Evolutionary conservation across 1,140 invertebrate species (phyloP), one percentile per base, ranked within the genome.

Genomic region (Ephestia elutella): DNA sequence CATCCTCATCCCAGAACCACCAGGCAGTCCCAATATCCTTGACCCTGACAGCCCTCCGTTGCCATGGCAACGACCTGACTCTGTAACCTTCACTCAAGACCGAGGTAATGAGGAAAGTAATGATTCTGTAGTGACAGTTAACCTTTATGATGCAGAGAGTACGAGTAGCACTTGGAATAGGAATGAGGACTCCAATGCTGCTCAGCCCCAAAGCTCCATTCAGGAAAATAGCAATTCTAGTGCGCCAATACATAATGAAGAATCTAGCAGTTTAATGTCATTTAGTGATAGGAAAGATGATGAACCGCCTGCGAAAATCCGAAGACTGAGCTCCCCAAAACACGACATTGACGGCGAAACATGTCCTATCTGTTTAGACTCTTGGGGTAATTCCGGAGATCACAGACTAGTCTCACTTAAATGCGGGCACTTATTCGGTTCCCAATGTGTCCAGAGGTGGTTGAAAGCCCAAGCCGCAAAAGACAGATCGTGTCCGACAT

Each of bases 361-460:
- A 0, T 98, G 97, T 71, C 91, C 95, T 0, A 97, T 98, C 65
- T 98, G 97, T 73, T 90, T 97, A 67, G 96, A 97, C 38, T 81
- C 90, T 10, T 98, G 95, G 94, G 95, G 93, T 1, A 96, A 93
- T 73, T 92, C 92, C n/a, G 96, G 96, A 0, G 91, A 92, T 0
- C 97, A 98, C 86, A 90, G 96, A 51, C 83, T 98, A 1, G 93
- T 93, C 7, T 93, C 94, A 10, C 87, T 98, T 10, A 93, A 93
- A 70, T 98, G 97, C 89, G 97, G 97, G 0, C 97, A 98, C 89
- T 84, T 98, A 0, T 98, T 97, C 89, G 97, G 97, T 0, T 85
- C 93, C 7, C 91, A 90, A 50, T 98, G 97, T 80, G 95, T 98
- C 18, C 90, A 93, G 32, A 91, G 92, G 50, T 98, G 96, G 97